phyloP scores from a whole-genome alignment of 2,888 invertebrate species.

The Tridacna gigas region DNA sequence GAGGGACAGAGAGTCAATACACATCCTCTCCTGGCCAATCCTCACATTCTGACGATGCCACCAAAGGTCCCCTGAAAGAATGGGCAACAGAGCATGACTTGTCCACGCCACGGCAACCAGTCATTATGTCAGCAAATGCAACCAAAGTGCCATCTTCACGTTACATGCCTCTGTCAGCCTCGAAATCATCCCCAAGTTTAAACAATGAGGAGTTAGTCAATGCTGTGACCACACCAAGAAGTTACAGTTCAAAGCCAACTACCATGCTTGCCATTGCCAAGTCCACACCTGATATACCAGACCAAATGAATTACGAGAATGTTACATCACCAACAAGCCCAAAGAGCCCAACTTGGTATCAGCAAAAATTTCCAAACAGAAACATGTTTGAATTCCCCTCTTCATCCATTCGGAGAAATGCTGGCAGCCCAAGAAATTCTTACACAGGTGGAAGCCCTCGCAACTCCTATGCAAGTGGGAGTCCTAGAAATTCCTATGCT shows the following conservation, averaged over 20 bases:
- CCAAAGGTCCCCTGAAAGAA: constrained; percentile 60
- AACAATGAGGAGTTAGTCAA: constrained; percentile 57
- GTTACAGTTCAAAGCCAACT: constrained; percentile 53
- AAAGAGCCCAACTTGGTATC: constrained; percentile 63
- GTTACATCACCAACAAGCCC: constrained; percentile 64
- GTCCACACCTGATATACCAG: constrained; percentile 65
- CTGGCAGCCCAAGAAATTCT: constrained; percentile 58
- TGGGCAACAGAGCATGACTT: constrained; percentile 68
- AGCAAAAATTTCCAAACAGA: constrained; percentile 61
- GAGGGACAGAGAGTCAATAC: background rate
- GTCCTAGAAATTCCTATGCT: constrained; percentile 59
- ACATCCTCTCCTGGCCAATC: constrained; percentile 7
- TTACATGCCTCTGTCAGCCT: constrained; percentile 66
- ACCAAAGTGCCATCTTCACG: constrained; percentile 45
- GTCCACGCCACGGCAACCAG: constrained; percentile 53
- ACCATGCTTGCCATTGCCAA: constrained; percentile 54
- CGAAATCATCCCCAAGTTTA: constrained; percentile 76
- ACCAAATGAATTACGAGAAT: constrained; percentile 57
- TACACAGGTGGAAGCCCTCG: constrained; percentile 54
- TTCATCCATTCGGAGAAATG: constrained; percentile 31
- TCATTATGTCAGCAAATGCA: constrained; percentile 61
- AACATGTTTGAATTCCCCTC: constrained; percentile 55
- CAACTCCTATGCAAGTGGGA: constrained; percentile 56
- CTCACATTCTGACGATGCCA: constrained; percentile 24
- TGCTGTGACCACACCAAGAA: constrained; percentile 32